Evolutionary conservation across 2,888 invertebrate species (phyloP), one percentile per base, ranked within the genome.

Genomic region (Orchesellides sinensis): DNA sequence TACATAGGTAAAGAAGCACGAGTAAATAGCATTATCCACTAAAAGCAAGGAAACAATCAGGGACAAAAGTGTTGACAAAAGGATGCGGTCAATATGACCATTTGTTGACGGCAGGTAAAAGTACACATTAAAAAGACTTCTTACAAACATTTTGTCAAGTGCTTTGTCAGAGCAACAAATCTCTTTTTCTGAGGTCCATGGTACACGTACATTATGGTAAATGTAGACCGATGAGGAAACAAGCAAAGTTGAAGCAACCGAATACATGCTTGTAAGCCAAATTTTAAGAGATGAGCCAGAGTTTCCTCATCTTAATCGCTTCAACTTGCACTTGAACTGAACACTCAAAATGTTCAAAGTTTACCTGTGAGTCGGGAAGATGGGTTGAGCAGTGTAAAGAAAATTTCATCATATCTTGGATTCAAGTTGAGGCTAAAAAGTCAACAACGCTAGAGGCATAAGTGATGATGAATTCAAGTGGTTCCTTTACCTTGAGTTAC

Each of bases 21-120:
- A 70, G 77, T 79, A 63, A 73, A 73, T 68, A 68, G 21, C 52
- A 21, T 12, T n/a, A n/a, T n/a, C n/a, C n/a, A n/a, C 65, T 40
- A 14, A 14, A 45, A 47, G 32, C 17, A 54, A 83, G 78, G 83
- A 84, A 83, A 84, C 83, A 85, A 84, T 85, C 80, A 78, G 75
- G 77, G 83, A 84, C 83, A 83, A 85, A 45, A 56, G 61, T 83
- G 79, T 79, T 79, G 79, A 83, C 79, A 79, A 83, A 83, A 83
- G 83, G 83, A 78, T 79, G 83, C 77, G 83, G 83, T 83, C 83
- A 83, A 72, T 49, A 77, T 70, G 19, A 56, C 70, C 79, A 80
- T 80, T 65, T 81, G 73, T 74, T 59, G 69, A 81, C 74, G 47
- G 61, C 74, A 25, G 27, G 68, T 29, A 47, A 73, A 61, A 47